Evolutionary conservation across 1,140 invertebrate species (phyloP).

Genomic region (Drosophila athabasca): DNA sequence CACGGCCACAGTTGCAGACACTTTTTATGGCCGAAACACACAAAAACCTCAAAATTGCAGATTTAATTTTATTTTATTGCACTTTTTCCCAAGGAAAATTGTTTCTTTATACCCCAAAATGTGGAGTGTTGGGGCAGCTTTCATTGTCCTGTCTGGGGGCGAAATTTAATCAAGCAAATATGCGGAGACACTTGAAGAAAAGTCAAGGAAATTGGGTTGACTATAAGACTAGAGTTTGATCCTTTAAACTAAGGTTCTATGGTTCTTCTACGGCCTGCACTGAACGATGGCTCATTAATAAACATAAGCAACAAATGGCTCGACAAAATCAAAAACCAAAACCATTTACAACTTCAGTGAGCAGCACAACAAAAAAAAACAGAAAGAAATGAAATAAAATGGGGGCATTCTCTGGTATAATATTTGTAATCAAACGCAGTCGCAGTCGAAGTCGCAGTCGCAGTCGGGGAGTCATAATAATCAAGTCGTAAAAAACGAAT

Average conservation of each 20-base stretch:
- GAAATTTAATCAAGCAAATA: conserved; percentile 51
- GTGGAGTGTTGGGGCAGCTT: conserved; percentile 7
- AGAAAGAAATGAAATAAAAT: conserved; percentile 20
- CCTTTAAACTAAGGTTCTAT: neutral
- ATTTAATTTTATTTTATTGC: conserved; percentile 82
- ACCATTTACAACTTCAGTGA: conserved; percentile 64
- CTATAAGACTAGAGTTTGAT: neutral
- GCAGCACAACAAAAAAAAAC: conserved; percentile 37
- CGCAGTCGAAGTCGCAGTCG: too few species aligned
- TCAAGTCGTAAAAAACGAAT: conserved; percentile 82
- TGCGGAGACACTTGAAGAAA: conserved; percentile 14
- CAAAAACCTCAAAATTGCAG: conserved; percentile 79
- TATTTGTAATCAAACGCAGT: conserved; percentile 82
- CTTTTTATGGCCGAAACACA: conserved; percentile 67
- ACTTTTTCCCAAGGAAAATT: conserved; percentile 62
- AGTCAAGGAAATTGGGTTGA: neutral
- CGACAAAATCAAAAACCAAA: conserved; percentile 59
- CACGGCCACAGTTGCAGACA: conserved; percentile 60
- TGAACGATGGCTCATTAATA: conserved; percentile 71
- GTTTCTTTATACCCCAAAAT: conserved; percentile 60
- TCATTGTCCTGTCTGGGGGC: conserved; percentile 25
- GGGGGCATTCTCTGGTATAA: conserved; percentile 47
- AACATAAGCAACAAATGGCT: conserved; percentile 69
- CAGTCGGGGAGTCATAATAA: conserved; percentile 80
- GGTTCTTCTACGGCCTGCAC: conserved; percentile 35